Percentiles rank a stretch among this genome's conserved stretches.
These are phyloP conservation scores for Scaptomyza caliginosa DNA, from an alignment of 2,888 invertebrate species.

Conservation along the genomic window DNA sequence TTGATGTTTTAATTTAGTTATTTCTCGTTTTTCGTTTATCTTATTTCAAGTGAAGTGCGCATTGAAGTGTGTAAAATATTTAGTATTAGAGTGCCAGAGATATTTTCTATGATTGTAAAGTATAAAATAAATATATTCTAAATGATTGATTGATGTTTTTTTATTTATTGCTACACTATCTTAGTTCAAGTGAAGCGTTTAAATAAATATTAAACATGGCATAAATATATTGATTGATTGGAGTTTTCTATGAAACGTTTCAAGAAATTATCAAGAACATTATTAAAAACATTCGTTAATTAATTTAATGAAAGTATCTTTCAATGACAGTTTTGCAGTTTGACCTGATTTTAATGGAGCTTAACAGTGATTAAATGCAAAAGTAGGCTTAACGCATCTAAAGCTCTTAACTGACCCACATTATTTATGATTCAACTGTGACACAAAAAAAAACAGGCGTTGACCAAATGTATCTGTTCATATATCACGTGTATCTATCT, in stretches of 20 bases:
- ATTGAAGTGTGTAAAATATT: background rate
- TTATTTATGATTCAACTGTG: conserved; percentile 44
- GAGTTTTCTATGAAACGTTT: no score
- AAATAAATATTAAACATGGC: background rate
- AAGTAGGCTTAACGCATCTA: conserved; percentile 11
- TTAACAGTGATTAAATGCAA: conserved; percentile 35
- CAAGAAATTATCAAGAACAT: conserved; percentile 10
- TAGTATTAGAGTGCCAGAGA: background rate
- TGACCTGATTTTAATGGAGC: conserved; percentile 48
- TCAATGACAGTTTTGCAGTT: conserved; percentile 15
- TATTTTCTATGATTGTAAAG: background rate
- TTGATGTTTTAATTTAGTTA: conserved; percentile 7
- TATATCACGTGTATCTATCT: conserved; percentile 46
- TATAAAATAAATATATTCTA: background rate
- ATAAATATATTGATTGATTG: background rate
- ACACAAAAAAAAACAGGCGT: background rate
- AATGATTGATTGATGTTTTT: background rate
- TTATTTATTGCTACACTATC: background rate
- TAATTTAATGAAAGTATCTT: conserved; percentile 19
- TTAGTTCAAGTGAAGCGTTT: background rate
- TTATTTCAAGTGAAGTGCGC: background rate
- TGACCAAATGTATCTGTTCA: conserved; percentile 30
- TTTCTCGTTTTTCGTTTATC: background rate
- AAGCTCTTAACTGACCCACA: conserved; percentile 20
- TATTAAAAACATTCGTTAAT: conserved; percentile 38